Percentiles rank a stretch among this genome's conserved stretches.
Conservation (phyloP, 2,888 invertebrate genomes). For the Tetheella fluctuosa region DNA sequence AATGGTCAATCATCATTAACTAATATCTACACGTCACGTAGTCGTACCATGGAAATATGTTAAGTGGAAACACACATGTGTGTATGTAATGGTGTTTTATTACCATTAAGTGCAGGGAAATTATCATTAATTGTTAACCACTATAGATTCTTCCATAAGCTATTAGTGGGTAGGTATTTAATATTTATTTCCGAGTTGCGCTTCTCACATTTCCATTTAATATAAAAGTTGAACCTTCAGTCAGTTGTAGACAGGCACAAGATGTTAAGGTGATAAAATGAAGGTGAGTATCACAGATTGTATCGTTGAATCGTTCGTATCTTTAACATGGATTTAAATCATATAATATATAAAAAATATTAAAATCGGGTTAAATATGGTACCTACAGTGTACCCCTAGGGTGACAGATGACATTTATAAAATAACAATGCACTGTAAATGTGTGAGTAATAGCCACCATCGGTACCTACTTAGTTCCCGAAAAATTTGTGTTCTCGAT, state of each 20-base stretch:
- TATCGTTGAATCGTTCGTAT: no score
- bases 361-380: no score
- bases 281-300: no score
- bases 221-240: not conserved
- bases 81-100: not conserved
- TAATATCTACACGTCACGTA: slow-evolving; percentile 15
- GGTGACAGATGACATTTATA: no score
- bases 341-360: no score
- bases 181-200: not conserved
- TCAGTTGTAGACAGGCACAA: not conserved
- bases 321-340: no score
- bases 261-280: not conserved
- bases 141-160: not conserved
- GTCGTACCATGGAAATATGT: slow-evolving; percentile 19
- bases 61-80: slow-evolving; percentile 24
- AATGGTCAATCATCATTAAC: slow-evolving; percentile 32
- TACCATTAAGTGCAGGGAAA: slow-evolving; percentile 7
- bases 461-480: no score
- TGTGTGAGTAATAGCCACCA: no score
- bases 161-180: not conserved
- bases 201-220: not conserved
- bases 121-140: not conserved
- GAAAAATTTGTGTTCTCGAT: no score
- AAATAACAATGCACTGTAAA: no score
- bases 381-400: no score